These are phyloP conservation scores for Falco rusticolus DNA, from an alignment of 2,797 vertebrate species.

Conservation along the genomic window DNA sequence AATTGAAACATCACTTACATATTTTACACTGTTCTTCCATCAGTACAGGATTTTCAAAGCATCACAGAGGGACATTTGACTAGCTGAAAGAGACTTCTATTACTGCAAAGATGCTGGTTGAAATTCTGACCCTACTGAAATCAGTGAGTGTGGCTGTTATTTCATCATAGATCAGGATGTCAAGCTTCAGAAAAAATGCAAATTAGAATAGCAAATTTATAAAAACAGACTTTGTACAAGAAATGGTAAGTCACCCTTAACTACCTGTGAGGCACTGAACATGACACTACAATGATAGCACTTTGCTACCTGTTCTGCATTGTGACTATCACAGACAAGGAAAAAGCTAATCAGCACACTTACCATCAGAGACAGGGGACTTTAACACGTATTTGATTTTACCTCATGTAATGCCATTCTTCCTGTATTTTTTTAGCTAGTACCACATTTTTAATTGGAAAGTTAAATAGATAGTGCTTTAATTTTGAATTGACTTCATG, in stretches of 20 bases:
- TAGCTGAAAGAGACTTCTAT: not conserved
- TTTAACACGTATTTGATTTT: constrained; percentile 21
- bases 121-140: not conserved
- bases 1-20: not conserved
- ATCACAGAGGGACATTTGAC: not conserved
- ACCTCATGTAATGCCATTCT: not conserved
- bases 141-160: not conserved
- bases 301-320: not conserved
- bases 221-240: constrained; percentile 6
- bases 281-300: not conserved
- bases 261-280: not conserved
- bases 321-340: not conserved
- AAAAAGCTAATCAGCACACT: not conserved
- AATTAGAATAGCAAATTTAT: not conserved
- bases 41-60: not conserved
- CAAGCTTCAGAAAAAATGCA: not conserved
- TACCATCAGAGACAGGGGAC: not conserved
- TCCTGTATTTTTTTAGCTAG: not conserved
- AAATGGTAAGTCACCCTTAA: not conserved
- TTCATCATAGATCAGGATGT: not conserved
- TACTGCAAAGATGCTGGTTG: not conserved
- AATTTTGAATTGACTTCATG: constrained; percentile 51
- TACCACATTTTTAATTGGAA: constrained; percentile 18
- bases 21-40: not conserved
- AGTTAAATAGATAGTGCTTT: not conserved